phyloP scores from a whole-genome alignment of 2,888 invertebrate species.

The Sepiola atlantica region DNA sequence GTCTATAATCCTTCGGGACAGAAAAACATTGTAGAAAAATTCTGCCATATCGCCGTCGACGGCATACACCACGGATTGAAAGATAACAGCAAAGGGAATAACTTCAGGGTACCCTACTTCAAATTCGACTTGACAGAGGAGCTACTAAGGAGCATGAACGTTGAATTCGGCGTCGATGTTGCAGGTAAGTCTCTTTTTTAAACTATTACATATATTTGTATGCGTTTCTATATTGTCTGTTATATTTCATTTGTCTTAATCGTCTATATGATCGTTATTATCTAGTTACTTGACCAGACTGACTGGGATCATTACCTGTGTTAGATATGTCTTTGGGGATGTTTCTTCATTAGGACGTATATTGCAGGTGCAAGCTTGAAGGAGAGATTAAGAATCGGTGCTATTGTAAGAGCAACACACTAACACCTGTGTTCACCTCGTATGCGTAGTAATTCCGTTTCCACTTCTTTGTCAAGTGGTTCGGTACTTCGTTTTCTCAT shows the following conservation, averaged over 20 bases:
- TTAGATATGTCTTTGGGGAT: no score
- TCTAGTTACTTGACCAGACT: not conserved
- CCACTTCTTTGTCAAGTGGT: no score
- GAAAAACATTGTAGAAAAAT: constrained; percentile 55
- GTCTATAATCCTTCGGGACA: constrained; percentile 65
- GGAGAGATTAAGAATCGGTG: not conserved
- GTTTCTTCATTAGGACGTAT: no score
- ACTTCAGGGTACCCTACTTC: constrained; percentile 55
- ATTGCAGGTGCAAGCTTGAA: not conserved
- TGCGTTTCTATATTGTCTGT: not conserved
- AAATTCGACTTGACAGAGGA: constrained; percentile 58
- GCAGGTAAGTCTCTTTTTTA: constrained; percentile 56
- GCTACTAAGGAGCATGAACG: constrained; percentile 53
- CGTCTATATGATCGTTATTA: not conserved
- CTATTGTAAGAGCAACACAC: no score
- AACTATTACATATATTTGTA: not conserved
- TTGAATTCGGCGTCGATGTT: constrained; percentile 55
- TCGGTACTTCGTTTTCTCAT: no score
- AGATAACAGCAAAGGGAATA: constrained; percentile 49
- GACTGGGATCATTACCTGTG: no score
- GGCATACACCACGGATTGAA: constrained; percentile 62
- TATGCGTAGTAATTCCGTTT: no score
- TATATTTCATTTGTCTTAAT: not conserved
- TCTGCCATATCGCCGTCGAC: constrained; percentile 65
- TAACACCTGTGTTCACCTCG: no score